Evolutionary conservation across 2,888 invertebrate genomes (phyloP), one percentile per base, ranked within the genome.

Genomic region (Parascotia fuliginaria): DNA sequence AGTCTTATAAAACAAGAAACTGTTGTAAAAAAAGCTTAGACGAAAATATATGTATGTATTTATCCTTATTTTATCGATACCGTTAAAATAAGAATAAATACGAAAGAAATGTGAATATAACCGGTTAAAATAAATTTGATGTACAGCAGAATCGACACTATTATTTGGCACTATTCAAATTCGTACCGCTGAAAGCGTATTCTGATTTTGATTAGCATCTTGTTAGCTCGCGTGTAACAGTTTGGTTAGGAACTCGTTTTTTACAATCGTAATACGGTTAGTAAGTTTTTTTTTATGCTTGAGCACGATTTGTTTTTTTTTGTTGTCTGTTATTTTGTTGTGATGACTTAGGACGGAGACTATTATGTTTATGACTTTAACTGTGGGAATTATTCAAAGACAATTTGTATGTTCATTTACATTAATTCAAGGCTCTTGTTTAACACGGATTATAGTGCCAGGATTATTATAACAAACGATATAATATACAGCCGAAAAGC

Each of bases 191-290:
- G 22, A 43, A 36, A 43, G 19, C 11, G 32, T 41, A 43, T 57
- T 50, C 38, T 45, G 29, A 46, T 51, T 51, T 48, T 41, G 32
- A 53, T 60, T 49, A 40, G 16, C 33, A 32, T 46, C 22, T 31
- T 41, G 11, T 33, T 46, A 29, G 14, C 22, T 41, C 4, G 24
- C 29, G 29, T 24, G 29, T 22, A 40, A 34, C 39, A 38, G 14
- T 38, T 39, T 32, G 15, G 27, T 27, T 39, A 33, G 24, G 44
- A 44, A 37, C 29, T 46, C 27, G 19, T 41, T 24, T 43, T 46
- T 41, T 41, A 41, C 15, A 14, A 40, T 19, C 27, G 29, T 36
- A 31, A 36, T 19, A 43, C 43, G 29, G 43, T 43, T 43, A 36
- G 43, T 16, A 4, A 19, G 14, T 36, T 41, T 36, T n/a, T n/a